Evolutionary conservation across 2,797 vertebrate species (phyloP).

Genomic region (Apogon talboti): DNA sequence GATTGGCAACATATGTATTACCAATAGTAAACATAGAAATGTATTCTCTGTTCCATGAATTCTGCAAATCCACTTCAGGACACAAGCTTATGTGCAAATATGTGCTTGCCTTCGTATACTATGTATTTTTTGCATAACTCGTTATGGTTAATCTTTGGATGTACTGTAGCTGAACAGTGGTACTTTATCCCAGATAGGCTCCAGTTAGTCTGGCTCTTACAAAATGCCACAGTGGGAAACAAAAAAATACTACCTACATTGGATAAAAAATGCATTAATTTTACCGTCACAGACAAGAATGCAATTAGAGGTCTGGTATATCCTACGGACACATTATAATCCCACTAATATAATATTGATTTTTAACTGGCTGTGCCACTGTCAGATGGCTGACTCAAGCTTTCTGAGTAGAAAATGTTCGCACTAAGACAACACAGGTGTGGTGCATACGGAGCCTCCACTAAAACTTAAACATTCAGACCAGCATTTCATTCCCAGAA

Average conservation of each 20-base stretch:
- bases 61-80: slow-evolving; percentile 23
- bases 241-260: neutral
- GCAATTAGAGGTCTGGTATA: too few relatives aligned
- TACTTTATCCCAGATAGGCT: slow-evolving; percentile 2
- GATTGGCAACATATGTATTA: neutral
- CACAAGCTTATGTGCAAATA: slow-evolving; percentile 2
- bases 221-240: too few relatives aligned
- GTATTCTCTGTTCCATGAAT: neutral
- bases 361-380: too few relatives aligned
- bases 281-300: neutral
- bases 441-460: too few relatives aligned
- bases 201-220: neutral
- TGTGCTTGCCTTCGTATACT: slow-evolving; percentile 16
- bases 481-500: slow-evolving; percentile 1
- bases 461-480: neutral
- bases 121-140: slow-evolving; percentile 17
- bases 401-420: too few relatives aligned
- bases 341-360: too few relatives aligned
- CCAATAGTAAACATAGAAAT: neutral
- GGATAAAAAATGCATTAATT: neutral
- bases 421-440: neutral
- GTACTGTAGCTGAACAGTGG: slow-evolving; percentile 9
- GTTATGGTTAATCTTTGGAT: slow-evolving; percentile 8
- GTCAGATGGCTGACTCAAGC: too few relatives aligned
- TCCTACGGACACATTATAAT: too few relatives aligned